Evolutionary conservation across 2,888 invertebrate species (phyloP), one percentile per base, ranked within the genome.

Genomic region (Cantharis rufa): DNA sequence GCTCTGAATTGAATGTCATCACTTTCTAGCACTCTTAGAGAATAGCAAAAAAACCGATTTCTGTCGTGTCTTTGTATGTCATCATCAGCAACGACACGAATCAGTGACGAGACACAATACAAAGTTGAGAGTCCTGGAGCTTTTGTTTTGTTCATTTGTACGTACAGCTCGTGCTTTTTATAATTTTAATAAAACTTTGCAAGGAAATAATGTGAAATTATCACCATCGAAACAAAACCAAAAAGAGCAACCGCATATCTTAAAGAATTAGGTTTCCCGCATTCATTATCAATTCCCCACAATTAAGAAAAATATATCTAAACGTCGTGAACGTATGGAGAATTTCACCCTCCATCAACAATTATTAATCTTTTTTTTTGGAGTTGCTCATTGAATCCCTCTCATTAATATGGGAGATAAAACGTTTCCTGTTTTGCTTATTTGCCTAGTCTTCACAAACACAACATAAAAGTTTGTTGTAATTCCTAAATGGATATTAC

Each of bases 101-200:
- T 78, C 78, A 70, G 74, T 74, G 73, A 73, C 71, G 71, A 72
- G 74, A 74, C 71, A 74, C 78, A 76, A 76, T 76, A 69, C 72
- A 18, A 24, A 70, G 73, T 62, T 70, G 72, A 74, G 76, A 64
- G 77, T 69, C 64, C 77, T 77, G 15, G 68, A 63, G 73, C 64
- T 69, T 71, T 76, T 76, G 76, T 76, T 74, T 78, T 78, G 76
- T 62, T 72, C 75, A 72, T 78, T 72, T 74, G 70, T 69, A 63
- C 75, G 69, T 71, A 70, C 71, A 71, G 70, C 18, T 62, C 62
- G 18, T 21, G 16, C 18, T 71, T 48, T 62, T 16, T 62, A 27
- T 21, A 10, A 13, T 15, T 24, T 10, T 24, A 70, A 70, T 27
- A 18, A 18, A 69, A 70, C 21, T 71, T 71, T 62, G 24, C 15